Evolutionary conservation across 2,797 vertebrate species (phyloP).

Genomic region (Ataeniobius toweri): DNA sequence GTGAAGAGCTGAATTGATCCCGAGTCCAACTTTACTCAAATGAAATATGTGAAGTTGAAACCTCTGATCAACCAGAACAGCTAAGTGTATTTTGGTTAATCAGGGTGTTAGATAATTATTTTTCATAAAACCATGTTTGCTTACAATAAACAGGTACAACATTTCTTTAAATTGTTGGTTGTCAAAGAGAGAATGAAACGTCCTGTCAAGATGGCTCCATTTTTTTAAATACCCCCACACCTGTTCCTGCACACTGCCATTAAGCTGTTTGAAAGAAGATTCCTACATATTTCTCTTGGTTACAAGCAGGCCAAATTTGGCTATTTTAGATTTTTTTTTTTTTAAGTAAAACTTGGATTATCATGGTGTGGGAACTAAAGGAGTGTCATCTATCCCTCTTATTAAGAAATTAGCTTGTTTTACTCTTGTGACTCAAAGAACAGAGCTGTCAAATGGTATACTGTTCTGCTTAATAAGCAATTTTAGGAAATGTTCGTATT

Average conservation of each 20-base stretch:
- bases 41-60: no score
- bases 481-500: background rate
- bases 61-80: no score
- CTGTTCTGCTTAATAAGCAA: background rate
- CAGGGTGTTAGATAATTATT: no score
- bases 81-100: no score
- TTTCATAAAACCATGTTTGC: no score
- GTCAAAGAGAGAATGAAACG: no score
- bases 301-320: background rate
- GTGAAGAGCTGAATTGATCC: no score
- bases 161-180: no score
- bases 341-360: background rate
- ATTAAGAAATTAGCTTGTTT: background rate
- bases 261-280: background rate
- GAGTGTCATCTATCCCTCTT: background rate
- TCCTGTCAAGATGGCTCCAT: background rate
- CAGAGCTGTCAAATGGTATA: background rate
- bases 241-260: background rate
- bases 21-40: no score
- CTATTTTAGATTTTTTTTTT: no score
- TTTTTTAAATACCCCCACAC: background rate
- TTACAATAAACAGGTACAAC: no score
- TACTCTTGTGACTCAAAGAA: background rate
- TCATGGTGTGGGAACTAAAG: background rate
- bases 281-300: background rate